Conservation (phyloP, 2,797 vertebrate species). For the Sebastes itinus region DNA sequence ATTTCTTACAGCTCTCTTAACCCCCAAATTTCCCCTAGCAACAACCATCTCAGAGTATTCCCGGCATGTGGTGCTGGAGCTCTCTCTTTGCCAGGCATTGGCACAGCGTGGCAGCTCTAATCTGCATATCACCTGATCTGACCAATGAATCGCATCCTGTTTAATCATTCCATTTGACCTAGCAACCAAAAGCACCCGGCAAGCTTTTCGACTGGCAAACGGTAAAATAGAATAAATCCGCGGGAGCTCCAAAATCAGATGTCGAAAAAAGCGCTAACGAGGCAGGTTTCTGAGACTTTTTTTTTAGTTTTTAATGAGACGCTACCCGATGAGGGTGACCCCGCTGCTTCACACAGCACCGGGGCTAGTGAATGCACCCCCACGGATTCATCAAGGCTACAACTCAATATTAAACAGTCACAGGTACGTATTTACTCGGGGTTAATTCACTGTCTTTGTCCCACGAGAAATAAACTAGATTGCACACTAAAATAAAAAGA, state of each 20-base stretch:
- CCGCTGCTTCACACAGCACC: conserved; percentile 48
- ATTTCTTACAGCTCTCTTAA: conserved; percentile 23
- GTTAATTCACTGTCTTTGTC: conserved; percentile 46
- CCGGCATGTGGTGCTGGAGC: conserved; percentile 35
- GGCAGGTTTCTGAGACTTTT: conserved; percentile 48
- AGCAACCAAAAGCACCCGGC: conserved; percentile 57
- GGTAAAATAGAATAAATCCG: conserved; percentile 50
- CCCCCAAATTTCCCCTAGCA: conserved; percentile 54
- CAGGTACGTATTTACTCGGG: conserved; percentile 54
- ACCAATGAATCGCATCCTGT: conserved; percentile 64
- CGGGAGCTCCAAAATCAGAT: conserved; percentile 61
- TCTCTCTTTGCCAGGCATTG: conserved; percentile 45
- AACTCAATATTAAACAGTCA: conserved; percentile 62
- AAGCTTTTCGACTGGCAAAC: conserved; percentile 55
- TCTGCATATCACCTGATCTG: conserved; percentile 74
- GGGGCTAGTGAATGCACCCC: conserved; percentile 45
- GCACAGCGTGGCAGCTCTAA: conserved; percentile 61
- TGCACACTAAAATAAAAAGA: conserved; percentile 29
- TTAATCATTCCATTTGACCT: conserved; percentile 69
- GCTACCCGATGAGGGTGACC: conserved; percentile 55
- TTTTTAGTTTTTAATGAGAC: conserved; percentile 68
- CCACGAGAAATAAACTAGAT: conserved; percentile 52
- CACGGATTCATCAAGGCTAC: conserved; percentile 58
- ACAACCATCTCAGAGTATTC: conserved; percentile 52
- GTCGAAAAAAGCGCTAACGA: conserved; percentile 58